These are phyloP conservation scores for Ramazzottius varieornatus DNA, from an alignment of 2,888 invertebrate genomes.

Conservation along the genomic window DNA sequence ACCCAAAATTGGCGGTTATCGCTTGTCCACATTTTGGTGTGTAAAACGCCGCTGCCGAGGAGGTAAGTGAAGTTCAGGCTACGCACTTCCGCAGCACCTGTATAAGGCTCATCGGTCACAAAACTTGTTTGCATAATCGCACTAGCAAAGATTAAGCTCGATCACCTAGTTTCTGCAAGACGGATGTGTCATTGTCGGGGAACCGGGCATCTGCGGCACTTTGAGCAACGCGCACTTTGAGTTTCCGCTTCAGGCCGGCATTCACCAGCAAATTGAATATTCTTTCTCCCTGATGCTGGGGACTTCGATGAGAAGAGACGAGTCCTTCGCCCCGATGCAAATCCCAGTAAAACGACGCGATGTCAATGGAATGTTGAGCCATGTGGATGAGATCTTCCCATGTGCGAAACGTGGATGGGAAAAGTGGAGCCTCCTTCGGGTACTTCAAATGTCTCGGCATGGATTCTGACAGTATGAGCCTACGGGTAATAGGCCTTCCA, in stretches of 20 bases:
- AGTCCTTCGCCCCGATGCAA: background rate
- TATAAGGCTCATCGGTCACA: too few relatives aligned
- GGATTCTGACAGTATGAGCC: background rate
- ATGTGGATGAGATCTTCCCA: background rate
- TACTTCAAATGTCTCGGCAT: background rate
- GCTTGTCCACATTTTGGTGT: slow-evolving; percentile 78
- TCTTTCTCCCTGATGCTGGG: slow-evolving; percentile 42
- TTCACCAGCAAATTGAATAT: slow-evolving; percentile 50
- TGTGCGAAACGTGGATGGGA: background rate
- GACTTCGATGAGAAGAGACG: background rate
- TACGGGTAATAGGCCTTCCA: too few relatives aligned
- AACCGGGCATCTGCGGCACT: slow-evolving; percentile 41
- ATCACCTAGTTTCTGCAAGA: slow-evolving; percentile 39
- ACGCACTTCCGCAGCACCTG: slow-evolving; percentile 34
- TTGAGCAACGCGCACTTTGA: slow-evolving; percentile 57
- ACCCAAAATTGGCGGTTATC: slow-evolving; percentile 68
- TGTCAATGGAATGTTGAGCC: background rate
- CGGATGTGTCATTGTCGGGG: slow-evolving; percentile 52
- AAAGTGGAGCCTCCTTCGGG: background rate
- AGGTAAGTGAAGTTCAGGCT: slow-evolving; percentile 54
- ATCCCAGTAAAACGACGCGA: background rate
- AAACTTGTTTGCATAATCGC: too few relatives aligned
- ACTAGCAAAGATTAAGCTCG: background rate
- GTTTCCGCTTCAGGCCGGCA: slow-evolving; percentile 42
- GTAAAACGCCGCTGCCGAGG: slow-evolving; percentile 58